These are phyloP conservation scores for Rambutsinella grinnellia DNA, from an alignment of 2,888 invertebrate genomes.

Conservation along the genomic window DNA sequence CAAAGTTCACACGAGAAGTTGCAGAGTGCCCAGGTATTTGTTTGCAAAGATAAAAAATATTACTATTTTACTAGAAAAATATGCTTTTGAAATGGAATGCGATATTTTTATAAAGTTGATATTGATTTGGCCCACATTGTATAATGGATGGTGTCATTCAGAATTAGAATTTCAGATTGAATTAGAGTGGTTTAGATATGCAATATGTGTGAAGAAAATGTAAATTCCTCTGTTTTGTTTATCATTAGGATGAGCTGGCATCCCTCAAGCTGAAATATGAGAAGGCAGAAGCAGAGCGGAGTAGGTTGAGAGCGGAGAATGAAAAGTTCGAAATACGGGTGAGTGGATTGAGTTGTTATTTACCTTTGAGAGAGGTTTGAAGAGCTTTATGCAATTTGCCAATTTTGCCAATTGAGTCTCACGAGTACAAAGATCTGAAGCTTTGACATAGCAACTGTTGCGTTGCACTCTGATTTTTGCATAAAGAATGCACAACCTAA, in stretches of 20 bases:
- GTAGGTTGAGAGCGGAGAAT: slow-evolving; percentile 86
- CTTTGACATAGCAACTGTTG: too few relatives aligned
- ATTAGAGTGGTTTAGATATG: not conserved
- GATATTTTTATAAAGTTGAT: not conserved
- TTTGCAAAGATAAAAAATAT: too few relatives aligned
- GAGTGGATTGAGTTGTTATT: too few relatives aligned
- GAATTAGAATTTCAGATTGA: not conserved
- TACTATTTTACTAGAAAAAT: slow-evolving; percentile 30
- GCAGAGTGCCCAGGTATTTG: slow-evolving; percentile 85
- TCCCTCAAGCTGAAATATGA: slow-evolving; percentile 84
- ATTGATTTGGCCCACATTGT: not conserved
- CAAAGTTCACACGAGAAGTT: slow-evolving; percentile 94
- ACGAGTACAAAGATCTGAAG: too few relatives aligned
- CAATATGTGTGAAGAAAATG: not conserved
- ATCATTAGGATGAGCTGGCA: slow-evolving; percentile 86
- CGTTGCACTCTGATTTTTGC: too few relatives aligned
- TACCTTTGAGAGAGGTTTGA: too few relatives aligned
- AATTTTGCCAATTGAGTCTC: too few relatives aligned
- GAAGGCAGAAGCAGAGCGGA: slow-evolving; percentile 88
- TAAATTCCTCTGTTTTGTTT: slow-evolving; percentile 16
- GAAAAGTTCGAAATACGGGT: slow-evolving; percentile 94
- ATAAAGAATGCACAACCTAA: too few relatives aligned
- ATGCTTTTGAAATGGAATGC: slow-evolving; percentile 15
- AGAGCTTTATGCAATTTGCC: too few relatives aligned
- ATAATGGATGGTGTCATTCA: not conserved